phyloP scores from a whole-genome alignment of 2,888 invertebrate genomes.

The Campoplex nolae region DNA sequence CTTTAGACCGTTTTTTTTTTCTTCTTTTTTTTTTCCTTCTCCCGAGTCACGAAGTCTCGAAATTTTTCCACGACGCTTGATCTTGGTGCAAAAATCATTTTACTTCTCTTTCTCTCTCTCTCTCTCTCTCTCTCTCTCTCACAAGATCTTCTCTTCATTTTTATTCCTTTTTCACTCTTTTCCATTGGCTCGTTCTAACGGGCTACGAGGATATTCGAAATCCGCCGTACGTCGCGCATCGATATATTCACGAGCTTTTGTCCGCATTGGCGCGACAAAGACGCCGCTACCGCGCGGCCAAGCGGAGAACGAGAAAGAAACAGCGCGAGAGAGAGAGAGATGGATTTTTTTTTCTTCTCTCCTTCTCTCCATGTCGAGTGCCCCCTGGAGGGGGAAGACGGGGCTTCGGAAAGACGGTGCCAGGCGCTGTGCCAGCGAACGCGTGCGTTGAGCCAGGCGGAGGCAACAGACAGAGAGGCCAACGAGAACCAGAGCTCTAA shows the following conservation, averaged over 20 bases:
- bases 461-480: constrained; percentile 42
- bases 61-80: background rate
- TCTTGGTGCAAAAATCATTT: background rate
- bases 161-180: constrained; percentile 3
- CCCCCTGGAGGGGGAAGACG: constrained; percentile 51
- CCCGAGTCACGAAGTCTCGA: background rate
- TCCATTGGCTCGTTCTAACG: constrained; percentile 49
- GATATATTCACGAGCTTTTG: constrained; percentile 46
- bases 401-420: constrained; percentile 58
- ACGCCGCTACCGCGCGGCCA: background rate
- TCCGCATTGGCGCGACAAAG: constrained; percentile 42
- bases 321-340: background rate
- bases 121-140: background rate
- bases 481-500: constrained; percentile 76
- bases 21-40: background rate
- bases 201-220: constrained; percentile 62
- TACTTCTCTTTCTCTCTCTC: background rate
- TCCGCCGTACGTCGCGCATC: constrained; percentile 45
- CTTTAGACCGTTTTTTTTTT: background rate
- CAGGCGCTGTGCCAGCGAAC: constrained; percentile 68
- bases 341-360: constrained; percentile 40
- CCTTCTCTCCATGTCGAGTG: constrained; percentile 36
- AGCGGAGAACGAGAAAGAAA: background rate
- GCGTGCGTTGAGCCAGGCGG: constrained; percentile 43
- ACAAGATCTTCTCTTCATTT: too few relatives aligned